Conservation (phyloP, 2,888 invertebrate species). For the Agrypnus murinus region DNA sequence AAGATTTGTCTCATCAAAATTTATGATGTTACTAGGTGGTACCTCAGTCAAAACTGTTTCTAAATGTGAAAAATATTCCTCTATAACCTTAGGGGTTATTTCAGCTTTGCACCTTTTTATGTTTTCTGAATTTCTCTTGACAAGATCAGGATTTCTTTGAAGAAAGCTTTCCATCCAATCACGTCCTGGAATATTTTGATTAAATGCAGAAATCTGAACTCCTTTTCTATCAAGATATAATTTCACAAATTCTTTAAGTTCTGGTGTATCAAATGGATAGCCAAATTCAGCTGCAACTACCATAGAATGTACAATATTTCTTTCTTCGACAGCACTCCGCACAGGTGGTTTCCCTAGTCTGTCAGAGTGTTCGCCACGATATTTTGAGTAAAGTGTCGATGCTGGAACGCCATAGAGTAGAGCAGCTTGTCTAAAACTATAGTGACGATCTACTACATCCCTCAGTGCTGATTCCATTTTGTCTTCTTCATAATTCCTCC, state of each 20-base stretch:
- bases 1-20: constrained; percentile 67
- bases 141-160: constrained; percentile 5
- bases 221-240: no score
- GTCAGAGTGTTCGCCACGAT: neutral
- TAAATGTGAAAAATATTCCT: constrained; percentile 54
- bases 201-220: neutral
- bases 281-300: neutral
- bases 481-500: neutral
- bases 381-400: no score
- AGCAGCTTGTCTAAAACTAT: constrained; percentile 1
- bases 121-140: constrained; percentile 4
- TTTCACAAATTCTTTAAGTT: no score
- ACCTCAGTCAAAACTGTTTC: neutral
- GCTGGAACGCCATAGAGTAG: no score
- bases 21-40: constrained; percentile 55
- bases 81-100: constrained; percentile 38
- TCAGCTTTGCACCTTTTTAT: constrained; percentile 4
- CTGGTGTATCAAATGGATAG: neutral
- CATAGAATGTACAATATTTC: neutral
- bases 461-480: constrained; percentile 8
- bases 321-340: neutral
- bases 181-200: neutral
- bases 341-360: constrained; percentile 6
- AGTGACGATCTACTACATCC: neutral
- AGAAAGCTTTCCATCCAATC: neutral